Base-by-base conservation (phyloP, 2,797 vertebrate species). In the Notolabrus celidotus region DNA sequence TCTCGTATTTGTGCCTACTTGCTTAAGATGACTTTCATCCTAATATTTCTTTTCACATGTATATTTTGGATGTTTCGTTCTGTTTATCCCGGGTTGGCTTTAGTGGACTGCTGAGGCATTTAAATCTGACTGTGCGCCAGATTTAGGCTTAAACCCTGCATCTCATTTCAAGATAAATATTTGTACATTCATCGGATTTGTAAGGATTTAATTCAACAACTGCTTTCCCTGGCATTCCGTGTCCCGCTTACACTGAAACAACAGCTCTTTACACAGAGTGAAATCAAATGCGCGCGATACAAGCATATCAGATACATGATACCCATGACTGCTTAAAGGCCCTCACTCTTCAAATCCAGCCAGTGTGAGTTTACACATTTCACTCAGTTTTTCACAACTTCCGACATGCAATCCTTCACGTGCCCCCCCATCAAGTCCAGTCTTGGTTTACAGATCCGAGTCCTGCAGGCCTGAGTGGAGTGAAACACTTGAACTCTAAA, bases 401-500 rank as follows among this genome's bases (percentile, higher is more conserved):
- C 67, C 80, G 54, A 74, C 70, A 61, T 17, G 38, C 41, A 72
- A 36, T 47, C 19, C 43, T 42, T 59, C 68, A 67, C 68, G 66
- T 64, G 63, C 11, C 43, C 66, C 57, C 74, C 63, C 43, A 78
- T 64, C 71, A 79, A 74, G 67, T 75, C 51, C 58, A 82, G 59
- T 50, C 56, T 82, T 54, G 88, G 85, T 87, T 87, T 87, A 87
- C 84, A 83, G 47, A 79, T 59, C 10, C 51, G 11, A 45, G 42
- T 62, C 36, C 29, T 68, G 78, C n/a, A 67, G 80, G 74, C 78
- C 84, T 59, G 66, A 54, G 49, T 74, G 71, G 45, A 70, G 27
- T 73, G 59, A 59, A 31, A 84, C 83, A 80, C 85, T 91, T 91
- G 87, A 88, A 89, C 86, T 90, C 89, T 65, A 84, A 14, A 74